Percentiles rank a stretch among this genome's conserved stretches.
Evolutionary conservation across 2,797 vertebrate species (phyloP).

Genomic region (Lacerta viridis): DNA sequence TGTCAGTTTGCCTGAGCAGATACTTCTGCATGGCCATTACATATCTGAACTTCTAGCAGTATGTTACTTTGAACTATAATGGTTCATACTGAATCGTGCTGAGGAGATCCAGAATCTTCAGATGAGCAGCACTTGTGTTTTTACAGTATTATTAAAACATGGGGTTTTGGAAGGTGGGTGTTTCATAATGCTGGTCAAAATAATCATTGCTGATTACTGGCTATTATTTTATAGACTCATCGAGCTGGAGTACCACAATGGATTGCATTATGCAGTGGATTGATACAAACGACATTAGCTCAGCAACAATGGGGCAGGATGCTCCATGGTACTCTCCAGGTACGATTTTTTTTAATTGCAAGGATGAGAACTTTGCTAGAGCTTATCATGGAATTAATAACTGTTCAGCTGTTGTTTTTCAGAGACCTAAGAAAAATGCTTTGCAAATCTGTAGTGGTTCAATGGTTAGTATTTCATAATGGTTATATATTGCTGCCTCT

Average conservation of each 20-base stretch:
- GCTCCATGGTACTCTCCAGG: conserved; percentile 72
- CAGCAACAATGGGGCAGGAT: conserved; percentile 55
- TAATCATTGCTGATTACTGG: not conserved
- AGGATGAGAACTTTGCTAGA: not conserved
- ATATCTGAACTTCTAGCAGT: not conserved
- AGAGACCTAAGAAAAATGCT: not conserved
- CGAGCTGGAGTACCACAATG: conserved; percentile 67
- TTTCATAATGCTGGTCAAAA: conserved; percentile 28
- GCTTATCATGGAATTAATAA: not conserved
- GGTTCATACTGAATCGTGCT: not conserved
- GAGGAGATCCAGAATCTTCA: not conserved
- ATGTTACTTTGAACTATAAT: not conserved
- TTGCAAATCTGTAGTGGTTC: not conserved
- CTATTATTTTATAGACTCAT: conserved; percentile 69
- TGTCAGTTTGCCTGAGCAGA: not conserved
- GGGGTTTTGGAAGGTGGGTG: not conserved
- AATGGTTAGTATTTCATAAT: not conserved
- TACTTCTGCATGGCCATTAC: not conserved
- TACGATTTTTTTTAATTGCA: conserved; percentile 59
- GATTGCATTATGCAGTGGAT: conserved; percentile 67
- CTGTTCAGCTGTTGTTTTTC: not conserved
- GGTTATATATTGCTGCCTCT: not conserved
- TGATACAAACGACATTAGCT: conserved; percentile 39
- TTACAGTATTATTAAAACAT: not conserved
- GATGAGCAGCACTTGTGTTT: not conserved